A percentile compares a stretch with the other conserved stretches of the same genome.
These are phyloP conservation scores for Tylochromis polylepis DNA, from an alignment of 2,113 vertebrate genomes.

Conservation along the genomic window DNA sequence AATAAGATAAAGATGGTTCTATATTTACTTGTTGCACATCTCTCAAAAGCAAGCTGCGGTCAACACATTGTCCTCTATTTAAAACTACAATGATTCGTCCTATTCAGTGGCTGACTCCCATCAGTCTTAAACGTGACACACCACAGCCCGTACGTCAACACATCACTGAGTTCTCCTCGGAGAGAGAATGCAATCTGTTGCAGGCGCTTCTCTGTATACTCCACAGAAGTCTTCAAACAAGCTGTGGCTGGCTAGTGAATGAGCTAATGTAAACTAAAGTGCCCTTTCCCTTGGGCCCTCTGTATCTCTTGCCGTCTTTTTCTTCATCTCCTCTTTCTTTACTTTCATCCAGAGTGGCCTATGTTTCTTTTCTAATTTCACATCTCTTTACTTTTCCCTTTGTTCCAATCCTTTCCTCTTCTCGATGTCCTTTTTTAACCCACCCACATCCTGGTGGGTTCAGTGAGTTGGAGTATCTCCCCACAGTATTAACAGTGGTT, in stretches of 20 bases:
- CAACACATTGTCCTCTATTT: background rate
- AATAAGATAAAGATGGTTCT: background rate
- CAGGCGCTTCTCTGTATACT: slow-evolving; percentile 2
- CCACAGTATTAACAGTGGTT: slow-evolving; percentile 7
- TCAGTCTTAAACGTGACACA: background rate
- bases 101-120: background rate
- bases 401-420: background rate
- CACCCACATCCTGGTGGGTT: background rate
- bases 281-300: slow-evolving; percentile 11
- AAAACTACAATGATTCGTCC: background rate
- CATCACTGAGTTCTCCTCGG: slow-evolving; percentile 9
- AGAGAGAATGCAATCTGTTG: slow-evolving; percentile 9
- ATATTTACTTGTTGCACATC: background rate
- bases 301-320: background rate
- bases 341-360: slow-evolving; percentile 26
- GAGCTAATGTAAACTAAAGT: slow-evolving; percentile 51
- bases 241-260: slow-evolving; percentile 16
- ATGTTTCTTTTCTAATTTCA: background rate
- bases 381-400: background rate
- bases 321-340: background rate
- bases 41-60: background rate
- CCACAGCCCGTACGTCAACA: slow-evolving; percentile 34
- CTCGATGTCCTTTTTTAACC: background rate
- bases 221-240: slow-evolving; percentile 22
- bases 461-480: background rate